These are phyloP conservation scores for Apostichopus parvimensis DNA, from an alignment of 35 echinoderm and acorn worm genomes.

Conservation along the genomic window DNA sequence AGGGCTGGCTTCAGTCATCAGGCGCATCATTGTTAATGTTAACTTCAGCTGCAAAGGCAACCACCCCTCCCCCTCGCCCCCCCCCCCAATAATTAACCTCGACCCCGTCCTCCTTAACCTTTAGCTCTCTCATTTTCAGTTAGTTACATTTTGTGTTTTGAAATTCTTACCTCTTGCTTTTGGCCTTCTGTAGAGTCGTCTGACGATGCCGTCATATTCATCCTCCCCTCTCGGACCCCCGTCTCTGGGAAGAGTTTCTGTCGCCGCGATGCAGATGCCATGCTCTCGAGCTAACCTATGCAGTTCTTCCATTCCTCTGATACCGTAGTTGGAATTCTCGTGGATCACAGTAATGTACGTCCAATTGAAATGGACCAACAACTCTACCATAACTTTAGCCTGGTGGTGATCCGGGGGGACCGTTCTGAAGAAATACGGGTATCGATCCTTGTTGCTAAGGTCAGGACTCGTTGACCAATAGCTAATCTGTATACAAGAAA, in stretches of 20 bases:
- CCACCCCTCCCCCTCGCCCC: too few relatives aligned
- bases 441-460: conserved; percentile 84
- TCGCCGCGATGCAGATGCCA: conserved; percentile 76
- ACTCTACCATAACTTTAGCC: conserved; percentile 81
- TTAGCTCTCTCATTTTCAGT: too few relatives aligned
- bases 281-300: conserved; percentile 47
- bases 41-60: too few relatives aligned
- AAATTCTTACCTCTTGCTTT: conserved; percentile 58
- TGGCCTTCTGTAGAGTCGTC: conserved; percentile 39
- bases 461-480: conserved; percentile 97
- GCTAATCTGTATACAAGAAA: conserved; percentile 64
- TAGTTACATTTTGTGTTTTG: background rate
- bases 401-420: conserved; percentile 87
- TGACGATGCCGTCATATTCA: conserved; percentile 65
- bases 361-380: conserved; percentile 88
- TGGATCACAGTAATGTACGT: conserved; percentile 93
- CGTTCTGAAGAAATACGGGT: conserved; percentile 84
- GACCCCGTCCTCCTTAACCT: too few relatives aligned
- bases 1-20: too few relatives aligned
- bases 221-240: conserved; percentile 35
- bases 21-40: too few relatives aligned
- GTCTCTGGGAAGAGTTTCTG: conserved; percentile 66
- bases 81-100: too few relatives aligned
- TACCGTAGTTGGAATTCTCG: conserved; percentile 92
- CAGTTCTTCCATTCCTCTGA: conserved; percentile 69